Evolutionary conservation across 2,113 vertebrate genomes (phyloP).

Genomic region (Phocoena sinus): DNA sequence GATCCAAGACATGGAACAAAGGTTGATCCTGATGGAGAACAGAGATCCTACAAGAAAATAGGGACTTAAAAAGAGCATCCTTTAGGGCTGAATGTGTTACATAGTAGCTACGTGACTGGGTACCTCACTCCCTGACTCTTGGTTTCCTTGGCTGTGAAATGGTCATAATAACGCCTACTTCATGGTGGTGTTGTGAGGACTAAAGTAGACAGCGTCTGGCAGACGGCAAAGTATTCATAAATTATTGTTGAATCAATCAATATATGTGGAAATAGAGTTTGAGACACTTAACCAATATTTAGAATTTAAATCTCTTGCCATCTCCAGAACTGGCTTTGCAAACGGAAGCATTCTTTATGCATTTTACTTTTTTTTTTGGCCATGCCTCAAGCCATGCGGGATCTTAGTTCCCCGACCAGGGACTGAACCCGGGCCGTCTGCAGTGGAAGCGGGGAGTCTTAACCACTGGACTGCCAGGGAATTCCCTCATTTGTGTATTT

Average conservation of each 20-base stretch:
- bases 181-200: neutral
- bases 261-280: neutral
- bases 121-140: neutral
- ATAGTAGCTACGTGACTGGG: neutral
- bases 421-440: no score
- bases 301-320: neutral
- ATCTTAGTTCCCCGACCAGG: no score
- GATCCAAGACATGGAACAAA: neutral
- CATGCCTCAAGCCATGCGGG: no score
- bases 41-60: neutral
- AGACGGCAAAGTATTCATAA: neutral
- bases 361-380: no score
- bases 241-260: neutral
- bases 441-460: no score
- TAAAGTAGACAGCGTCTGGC: neutral
- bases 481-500: neutral
- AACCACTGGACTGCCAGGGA: no score
- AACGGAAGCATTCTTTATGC: neutral
- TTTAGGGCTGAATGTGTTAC: neutral
- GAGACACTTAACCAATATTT: neutral
- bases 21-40: neutral
- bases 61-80: neutral
- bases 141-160: neutral
- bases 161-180: neutral
- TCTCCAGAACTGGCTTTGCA: neutral